Evolutionary conservation across 2,888 invertebrate species (phyloP), one percentile per base, ranked within the genome.

Genomic region (Harmothoe impar): DNA sequence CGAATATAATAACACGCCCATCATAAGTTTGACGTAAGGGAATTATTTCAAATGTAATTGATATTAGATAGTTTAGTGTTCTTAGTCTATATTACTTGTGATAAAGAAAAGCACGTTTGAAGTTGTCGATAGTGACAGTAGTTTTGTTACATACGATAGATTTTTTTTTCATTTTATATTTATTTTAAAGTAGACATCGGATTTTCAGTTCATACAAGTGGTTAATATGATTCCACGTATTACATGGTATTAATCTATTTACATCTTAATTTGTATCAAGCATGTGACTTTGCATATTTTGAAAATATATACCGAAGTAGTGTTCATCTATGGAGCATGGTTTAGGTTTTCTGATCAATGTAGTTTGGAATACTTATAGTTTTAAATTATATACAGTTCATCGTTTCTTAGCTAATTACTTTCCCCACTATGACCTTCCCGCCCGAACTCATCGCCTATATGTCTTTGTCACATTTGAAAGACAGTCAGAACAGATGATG

Each of bases 401-500:
- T 52, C 54, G 54, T 52, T 17, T 17, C 17, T 52, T 17, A 52
- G 17, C 54, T n/a, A 52, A 52, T 52, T 52, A 15, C 54, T 17
- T 52, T 17, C 17, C 17, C 17, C 17, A 52, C 54, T 52, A 52
- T n/a, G n/a, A 52, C 54, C 54, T 52, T 52, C 17, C 17, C 10
- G 54, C 17, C n/a, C n/a, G 54, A 10, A 43, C 43, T 43, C 5
- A 10, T 43, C 3, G 43, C 43, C 10, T 10, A 43, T 10, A 43
- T 43, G n/a, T n/a, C n/a, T 43, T 43, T 43, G 5, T 62, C n/a
- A 62, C 62, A 62, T 62, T 84, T 72, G 72, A 72, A 72, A 72
- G 72, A 25, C 72, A 72, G 72, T 12, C 72, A 72, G 72, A 62
- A 72, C 72, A 72, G 72, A 72, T 72, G 31, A 72, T 29, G 72